Base-by-base conservation (phyloP, 2,113 vertebrate species). In the Puntigrus tetrazona region DNA sequence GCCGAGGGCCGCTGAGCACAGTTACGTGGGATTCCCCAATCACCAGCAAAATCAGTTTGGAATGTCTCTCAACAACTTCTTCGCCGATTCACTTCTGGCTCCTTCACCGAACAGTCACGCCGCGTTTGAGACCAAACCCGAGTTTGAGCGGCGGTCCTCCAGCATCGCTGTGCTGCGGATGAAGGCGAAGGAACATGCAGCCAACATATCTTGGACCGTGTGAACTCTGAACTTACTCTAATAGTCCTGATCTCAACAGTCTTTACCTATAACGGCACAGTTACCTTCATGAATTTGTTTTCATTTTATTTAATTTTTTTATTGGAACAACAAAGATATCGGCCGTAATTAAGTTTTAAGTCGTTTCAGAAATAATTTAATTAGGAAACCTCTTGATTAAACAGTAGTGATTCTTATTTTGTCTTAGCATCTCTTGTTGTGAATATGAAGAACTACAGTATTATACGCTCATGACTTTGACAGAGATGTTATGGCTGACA, bases 141-240 rank as follows among this genome's bases (percentile, higher is more conserved):
- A 99, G 90, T 97, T 98, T 63, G 98, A 99, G 94, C 93, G 98
- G 82, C 95, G 98, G 70, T 98, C 98, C 29, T 99, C 98, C 90
- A 99, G 97, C 91, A 99, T 99, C 34, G 98, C 98, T 3, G 98
- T 98, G 89, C 95, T 99, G 92, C 96, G 98, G 90, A 98, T 99
- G 98, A 99, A 99, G 92, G 98, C 97, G 91, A 99, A 99, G 90
- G 98, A 99, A 92, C 98, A 99, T 85, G 89, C 98, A 59, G 98
- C 98, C 88, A 99, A 99, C 94, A 99, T 99, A 93, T 97, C 98
- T 82, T 99, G 98, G 98, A 96, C 97, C 90, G 97, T 99, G 96
- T 99, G 96, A 98, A 61, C 81, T 45, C 41, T 81, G 14, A 65
- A 65, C 25, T 47, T 80, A 63, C n/a, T 38, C 27, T 69, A 57